Conservation (phyloP, 2,888 invertebrate species). For the Hyles lineata region DNA sequence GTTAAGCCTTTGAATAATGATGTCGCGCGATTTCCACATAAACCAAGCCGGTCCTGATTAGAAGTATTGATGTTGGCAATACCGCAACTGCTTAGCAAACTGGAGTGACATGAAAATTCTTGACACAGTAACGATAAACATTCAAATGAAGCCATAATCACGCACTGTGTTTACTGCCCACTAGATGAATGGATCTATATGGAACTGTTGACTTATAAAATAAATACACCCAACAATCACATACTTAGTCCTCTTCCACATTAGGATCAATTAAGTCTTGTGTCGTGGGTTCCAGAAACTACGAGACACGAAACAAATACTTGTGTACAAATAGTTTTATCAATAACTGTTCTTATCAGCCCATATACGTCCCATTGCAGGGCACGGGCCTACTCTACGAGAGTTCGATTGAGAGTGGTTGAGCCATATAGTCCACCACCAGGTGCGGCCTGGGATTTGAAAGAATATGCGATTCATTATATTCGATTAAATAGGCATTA, state of each 20-base stretch:
- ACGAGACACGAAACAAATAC: no score
- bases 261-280: no score
- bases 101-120: slow-evolving; percentile 48
- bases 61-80: slow-evolving; percentile 43
- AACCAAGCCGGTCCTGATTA: slow-evolving; percentile 28
- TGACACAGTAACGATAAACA: slow-evolving; percentile 57
- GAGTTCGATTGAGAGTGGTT: no score
- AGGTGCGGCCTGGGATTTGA: no score
- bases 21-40: slow-evolving; percentile 39
- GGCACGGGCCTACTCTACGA: no score
- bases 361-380: no score
- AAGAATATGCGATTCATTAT: no score
- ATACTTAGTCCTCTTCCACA: no score
- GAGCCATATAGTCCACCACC: no score
- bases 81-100: slow-evolving; percentile 41
- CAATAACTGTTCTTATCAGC: not conserved
- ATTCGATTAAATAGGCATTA: not conserved
- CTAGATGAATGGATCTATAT: slow-evolving; percentile 35
- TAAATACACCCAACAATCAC: no score
- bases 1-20: slow-evolving; percentile 33
- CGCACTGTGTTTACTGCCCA: slow-evolving; percentile 36
- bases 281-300: no score
- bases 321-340: no score
- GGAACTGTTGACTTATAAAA: slow-evolving; percentile 39
- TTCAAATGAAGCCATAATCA: slow-evolving; percentile 62